phyloP scores from a whole-genome alignment of 2,797 vertebrate genomes.

The Coregonus ussuriensis region DNA sequence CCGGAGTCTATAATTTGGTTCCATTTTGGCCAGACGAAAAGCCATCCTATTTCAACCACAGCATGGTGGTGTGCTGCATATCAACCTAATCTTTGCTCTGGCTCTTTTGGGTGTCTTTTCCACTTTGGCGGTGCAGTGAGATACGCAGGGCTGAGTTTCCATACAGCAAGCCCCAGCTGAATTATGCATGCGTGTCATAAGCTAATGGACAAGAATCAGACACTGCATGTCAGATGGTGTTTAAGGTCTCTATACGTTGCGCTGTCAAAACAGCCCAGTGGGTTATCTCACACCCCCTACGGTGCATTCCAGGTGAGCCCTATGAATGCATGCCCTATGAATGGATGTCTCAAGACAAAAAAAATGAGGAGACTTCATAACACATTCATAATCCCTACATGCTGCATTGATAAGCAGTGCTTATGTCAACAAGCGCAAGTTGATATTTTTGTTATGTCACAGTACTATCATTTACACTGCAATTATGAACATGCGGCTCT shows the following conservation, averaged over 20 bases:
- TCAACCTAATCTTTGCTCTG: constrained; percentile 65
- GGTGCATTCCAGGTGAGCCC: constrained; percentile 59
- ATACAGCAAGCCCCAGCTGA: constrained; percentile 47
- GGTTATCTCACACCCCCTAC: constrained; percentile 55
- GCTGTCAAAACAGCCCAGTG: constrained; percentile 69
- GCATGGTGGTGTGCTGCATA: constrained; percentile 30
- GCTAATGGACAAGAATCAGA: constrained; percentile 66
- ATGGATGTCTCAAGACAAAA: constrained; percentile 50
- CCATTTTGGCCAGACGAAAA: constrained; percentile 57
- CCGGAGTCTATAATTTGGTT: constrained; percentile 57
- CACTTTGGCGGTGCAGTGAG: constrained; percentile 36
- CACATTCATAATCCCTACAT: too few species aligned
- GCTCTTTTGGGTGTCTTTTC: constrained; percentile 54
- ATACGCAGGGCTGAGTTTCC: constrained; percentile 40
- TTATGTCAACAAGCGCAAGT: too few species aligned
- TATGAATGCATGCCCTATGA: neutral
- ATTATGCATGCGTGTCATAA: constrained; percentile 72
- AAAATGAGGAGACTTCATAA: constrained; percentile 54
- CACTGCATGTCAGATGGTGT: constrained; percentile 62
- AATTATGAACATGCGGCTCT: too few species aligned
- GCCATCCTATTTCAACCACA: constrained; percentile 53
- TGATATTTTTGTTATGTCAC: too few species aligned
- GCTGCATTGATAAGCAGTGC: too few species aligned
- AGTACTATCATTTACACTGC: too few species aligned
- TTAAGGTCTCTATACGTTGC: constrained; percentile 64